phyloP scores from a whole-genome alignment of 2,888 invertebrate genomes.

The Lasioglossum malachurum region DNA sequence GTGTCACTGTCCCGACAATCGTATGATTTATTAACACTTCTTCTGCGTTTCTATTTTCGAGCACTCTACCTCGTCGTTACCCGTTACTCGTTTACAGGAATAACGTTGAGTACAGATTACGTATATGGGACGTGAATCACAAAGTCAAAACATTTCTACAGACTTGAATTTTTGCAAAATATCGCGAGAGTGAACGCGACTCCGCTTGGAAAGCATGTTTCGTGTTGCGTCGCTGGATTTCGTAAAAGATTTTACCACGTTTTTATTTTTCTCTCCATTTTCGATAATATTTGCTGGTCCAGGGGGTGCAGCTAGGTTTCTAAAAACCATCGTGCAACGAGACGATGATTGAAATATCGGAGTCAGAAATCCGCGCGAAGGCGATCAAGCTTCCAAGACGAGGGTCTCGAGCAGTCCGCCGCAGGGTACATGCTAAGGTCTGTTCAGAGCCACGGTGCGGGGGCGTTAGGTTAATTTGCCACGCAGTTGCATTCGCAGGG shows the following conservation, averaged over 20 bases:
- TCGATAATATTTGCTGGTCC: too few relatives aligned
- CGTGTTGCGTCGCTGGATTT: too few relatives aligned
- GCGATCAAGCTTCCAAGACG: background rate
- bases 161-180: background rate
- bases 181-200: too few relatives aligned
- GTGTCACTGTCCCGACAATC: slow-evolving; percentile 24
- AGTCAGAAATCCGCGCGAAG: background rate
- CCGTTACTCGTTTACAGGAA: background rate
- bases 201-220: too few relatives aligned
- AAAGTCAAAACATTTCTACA: background rate
- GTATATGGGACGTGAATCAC: background rate
- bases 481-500: background rate
- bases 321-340: too few relatives aligned
- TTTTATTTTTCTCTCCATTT: too few relatives aligned
- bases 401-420: background rate
- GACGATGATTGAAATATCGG: too few relatives aligned
- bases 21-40: background rate
- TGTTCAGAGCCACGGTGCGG: too few relatives aligned
- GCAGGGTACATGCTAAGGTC: background rate
- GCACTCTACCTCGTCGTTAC: too few relatives aligned
- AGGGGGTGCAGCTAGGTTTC: too few relatives aligned
- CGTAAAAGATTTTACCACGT: too few relatives aligned
- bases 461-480: background rate
- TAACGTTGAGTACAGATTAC: background rate
- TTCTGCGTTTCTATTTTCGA: background rate